Percentiles rank a stretch among this genome's conserved stretches.
These are phyloP conservation scores for Galeruca laticollis DNA, from an alignment of 2,888 invertebrate genomes.

Conservation along the genomic window DNA sequence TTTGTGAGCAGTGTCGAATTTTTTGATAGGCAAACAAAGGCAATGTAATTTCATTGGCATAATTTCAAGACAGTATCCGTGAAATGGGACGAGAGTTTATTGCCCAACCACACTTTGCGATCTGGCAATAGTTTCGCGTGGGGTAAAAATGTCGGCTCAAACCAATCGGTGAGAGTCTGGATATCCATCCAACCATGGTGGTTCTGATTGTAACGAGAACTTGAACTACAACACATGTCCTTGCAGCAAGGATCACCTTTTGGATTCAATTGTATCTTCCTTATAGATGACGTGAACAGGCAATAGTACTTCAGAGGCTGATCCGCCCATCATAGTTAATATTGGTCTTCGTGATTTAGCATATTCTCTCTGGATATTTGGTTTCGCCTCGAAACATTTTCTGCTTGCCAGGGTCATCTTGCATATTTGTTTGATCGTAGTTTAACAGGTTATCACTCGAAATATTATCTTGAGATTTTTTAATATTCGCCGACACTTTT, in stretches of 20 bases:
- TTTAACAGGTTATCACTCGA: too few relatives aligned
- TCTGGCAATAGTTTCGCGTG: slow-evolving; percentile 25
- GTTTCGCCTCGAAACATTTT: too few relatives aligned
- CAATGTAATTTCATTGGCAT: slow-evolving; percentile 54
- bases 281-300: slow-evolving; percentile 52
- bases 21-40: slow-evolving; percentile 55
- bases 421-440: too few relatives aligned
- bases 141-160: slow-evolving; percentile 50
- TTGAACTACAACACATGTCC: slow-evolving; percentile 52
- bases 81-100: slow-evolving; percentile 54
- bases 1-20: slow-evolving; percentile 55
- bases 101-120: slow-evolving; percentile 58
- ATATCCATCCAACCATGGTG: slow-evolving; percentile 46
- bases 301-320: slow-evolving; percentile 42
- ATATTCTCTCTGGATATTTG: too few relatives aligned
- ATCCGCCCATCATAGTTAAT: too few relatives aligned
- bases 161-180: slow-evolving; percentile 48
- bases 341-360: too few relatives aligned
- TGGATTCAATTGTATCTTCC: slow-evolving; percentile 53
- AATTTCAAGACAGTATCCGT: slow-evolving; percentile 35
- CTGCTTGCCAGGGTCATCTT: too few relatives aligned
- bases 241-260: too few relatives aligned
- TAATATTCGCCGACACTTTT: too few relatives aligned
- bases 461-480: too few relatives aligned
- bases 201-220: slow-evolving; percentile 46